Evolutionary conservation across 2,113 vertebrate species (phyloP).

Genomic region (Tragelaphus strepsiceros): DNA sequence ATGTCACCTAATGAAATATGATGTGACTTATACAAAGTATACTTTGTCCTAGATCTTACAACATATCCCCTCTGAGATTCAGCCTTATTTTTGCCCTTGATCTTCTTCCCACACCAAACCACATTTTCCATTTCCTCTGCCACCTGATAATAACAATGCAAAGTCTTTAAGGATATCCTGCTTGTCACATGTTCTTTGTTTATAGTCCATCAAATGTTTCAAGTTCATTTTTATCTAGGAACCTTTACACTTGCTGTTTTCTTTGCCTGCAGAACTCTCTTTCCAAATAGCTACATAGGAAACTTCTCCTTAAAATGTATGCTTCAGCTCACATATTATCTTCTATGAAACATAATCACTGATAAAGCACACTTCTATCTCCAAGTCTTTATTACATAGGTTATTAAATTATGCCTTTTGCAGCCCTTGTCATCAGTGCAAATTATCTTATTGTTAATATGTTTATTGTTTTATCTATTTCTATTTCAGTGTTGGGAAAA

Average conservation of each 20-base stretch:
- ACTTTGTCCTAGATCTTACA: not conserved
- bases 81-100: not conserved
- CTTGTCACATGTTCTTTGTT: not conserved
- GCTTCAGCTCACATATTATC: not conserved
- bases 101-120: not conserved
- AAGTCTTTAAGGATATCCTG: not conserved
- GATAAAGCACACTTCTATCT: not conserved
- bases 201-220: not conserved
- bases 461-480: not conserved
- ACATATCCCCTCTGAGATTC: not conserved
- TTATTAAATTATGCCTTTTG: not conserved
- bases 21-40: fast-evolving
- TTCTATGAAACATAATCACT: not conserved
- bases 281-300: not conserved
- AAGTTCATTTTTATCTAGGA: not conserved
- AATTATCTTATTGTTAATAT: not conserved
- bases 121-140: not conserved
- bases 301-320: not conserved
- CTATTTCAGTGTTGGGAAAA: not conserved
- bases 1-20: not conserved
- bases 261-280: not conserved
- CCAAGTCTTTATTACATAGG: not conserved
- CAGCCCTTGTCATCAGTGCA: not conserved
- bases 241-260: not conserved
- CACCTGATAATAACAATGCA: not conserved